Evolutionary conservation across 2,797 vertebrate genomes (phyloP).

Genomic region (Ibycter americanus): DNA sequence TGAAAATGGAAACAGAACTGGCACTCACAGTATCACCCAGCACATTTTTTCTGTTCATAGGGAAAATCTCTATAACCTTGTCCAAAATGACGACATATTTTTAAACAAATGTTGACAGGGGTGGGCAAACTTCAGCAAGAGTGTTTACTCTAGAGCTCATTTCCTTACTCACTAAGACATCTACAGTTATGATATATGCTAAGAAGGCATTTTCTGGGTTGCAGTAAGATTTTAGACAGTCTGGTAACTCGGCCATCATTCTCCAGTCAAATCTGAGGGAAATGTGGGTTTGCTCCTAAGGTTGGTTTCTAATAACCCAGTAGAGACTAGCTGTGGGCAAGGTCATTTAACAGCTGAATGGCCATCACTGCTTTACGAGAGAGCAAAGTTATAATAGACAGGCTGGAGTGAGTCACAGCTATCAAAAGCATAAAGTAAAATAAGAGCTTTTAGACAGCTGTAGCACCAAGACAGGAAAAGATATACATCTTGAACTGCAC

Average conservation of each 20-base stretch:
- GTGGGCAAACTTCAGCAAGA: conserved; percentile 20
- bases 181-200: not conserved
- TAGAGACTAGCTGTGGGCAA: conserved; percentile 47
- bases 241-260: not conserved
- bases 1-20: conserved; percentile 22
- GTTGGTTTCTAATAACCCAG: conserved; percentile 1
- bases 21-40: not conserved
- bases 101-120: conserved; percentile 54
- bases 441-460: not conserved
- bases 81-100: conserved; percentile 41
- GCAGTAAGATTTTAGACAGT: not conserved
- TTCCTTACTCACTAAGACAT: conserved; percentile 5
- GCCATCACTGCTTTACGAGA: not conserved
- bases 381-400: not conserved
- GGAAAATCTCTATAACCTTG: conserved; percentile 47
- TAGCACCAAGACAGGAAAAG: not conserved
- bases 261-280: conserved; percentile 1
- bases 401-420: not conserved
- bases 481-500: not conserved
- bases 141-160: conserved; percentile 12
- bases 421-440: not conserved
- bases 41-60: conserved; percentile 8
- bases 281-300: conserved; percentile 2
- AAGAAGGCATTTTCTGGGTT: conserved; percentile 22
- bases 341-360: conserved; percentile 13